These are phyloP conservation scores for Lepidurus couesii DNA, from an alignment of 1,140 invertebrate species.

Conservation along the genomic window DNA sequence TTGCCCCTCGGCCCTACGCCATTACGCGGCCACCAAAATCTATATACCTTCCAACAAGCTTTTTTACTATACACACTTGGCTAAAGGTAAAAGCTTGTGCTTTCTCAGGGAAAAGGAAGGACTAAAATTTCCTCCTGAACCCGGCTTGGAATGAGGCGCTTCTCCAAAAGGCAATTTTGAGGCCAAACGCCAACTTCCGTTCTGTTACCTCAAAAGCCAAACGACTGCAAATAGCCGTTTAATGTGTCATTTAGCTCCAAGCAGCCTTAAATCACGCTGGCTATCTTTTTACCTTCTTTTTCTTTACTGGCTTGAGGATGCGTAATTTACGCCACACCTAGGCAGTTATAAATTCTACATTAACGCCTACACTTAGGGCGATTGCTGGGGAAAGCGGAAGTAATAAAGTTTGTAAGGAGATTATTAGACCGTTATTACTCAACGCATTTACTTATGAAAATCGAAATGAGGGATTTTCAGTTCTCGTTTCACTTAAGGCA, in stretches of 20 bases:
- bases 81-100: neutral
- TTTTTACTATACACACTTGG: too few species aligned
- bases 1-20: too few species aligned
- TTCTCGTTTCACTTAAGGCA: too few species aligned
- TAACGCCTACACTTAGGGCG: neutral
- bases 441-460: too few species aligned
- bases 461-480: too few species aligned
- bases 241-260: neutral
- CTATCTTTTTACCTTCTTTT: neutral
- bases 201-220: conserved; percentile 6
- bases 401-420: neutral
- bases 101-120: neutral
- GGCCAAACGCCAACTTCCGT: conserved; percentile 17
- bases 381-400: neutral
- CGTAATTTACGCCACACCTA: conserved; percentile 3
- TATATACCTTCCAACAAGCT: too few species aligned
- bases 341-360: neutral
- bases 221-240: neutral
- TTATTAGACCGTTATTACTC: too few species aligned
- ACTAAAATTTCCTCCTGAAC: neutral
- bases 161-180: conserved; percentile 12
- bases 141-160: neutral
- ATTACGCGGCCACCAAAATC: too few species aligned
- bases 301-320: neutral
- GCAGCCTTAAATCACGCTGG: neutral